These are phyloP conservation scores for Oreotrochilus melanogaster DNA, from an alignment of 2,113 vertebrate species.

Conservation along the genomic window DNA sequence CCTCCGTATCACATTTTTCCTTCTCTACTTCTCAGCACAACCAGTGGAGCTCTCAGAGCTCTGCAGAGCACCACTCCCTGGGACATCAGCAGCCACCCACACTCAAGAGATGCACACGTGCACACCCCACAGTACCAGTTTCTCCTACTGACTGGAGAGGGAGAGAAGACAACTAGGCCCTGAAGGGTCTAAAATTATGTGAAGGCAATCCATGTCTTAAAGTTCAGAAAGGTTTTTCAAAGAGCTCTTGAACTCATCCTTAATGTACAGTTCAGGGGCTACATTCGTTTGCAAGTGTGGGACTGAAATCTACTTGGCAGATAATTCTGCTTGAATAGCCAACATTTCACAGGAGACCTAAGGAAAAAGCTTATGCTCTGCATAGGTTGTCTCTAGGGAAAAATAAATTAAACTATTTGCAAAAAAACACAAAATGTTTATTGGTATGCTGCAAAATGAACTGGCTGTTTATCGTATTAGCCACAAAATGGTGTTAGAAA, in stretches of 20 bases:
- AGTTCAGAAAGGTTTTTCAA: neutral
- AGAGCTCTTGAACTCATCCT: neutral
- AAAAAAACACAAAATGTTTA: neutral
- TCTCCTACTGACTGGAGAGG: neutral
- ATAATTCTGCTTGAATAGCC: neutral
- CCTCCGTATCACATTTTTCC: neutral
- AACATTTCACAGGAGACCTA: neutral
- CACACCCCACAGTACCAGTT: rapidly evolving
- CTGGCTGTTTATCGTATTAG: neutral
- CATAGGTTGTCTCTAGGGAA: neutral
- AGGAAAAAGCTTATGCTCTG: neutral
- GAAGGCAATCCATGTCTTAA: neutral
- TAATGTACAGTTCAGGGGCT: neutral
- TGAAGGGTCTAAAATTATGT: neutral
- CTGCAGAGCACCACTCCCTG: neutral
- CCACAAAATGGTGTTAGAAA: neutral
- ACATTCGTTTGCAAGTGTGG: neutral
- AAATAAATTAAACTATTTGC: neutral
- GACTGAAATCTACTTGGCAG: neutral
- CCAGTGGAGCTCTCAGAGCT: neutral
- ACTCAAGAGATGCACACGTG: neutral
- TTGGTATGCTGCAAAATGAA: neutral
- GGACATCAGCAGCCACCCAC: neutral
- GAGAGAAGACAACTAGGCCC: neutral
- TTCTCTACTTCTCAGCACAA: no score